These are phyloP conservation scores for Scelioninae gen. 1 DNA, from an alignment of 2,888 invertebrate genomes.

Conservation along the genomic window DNA sequence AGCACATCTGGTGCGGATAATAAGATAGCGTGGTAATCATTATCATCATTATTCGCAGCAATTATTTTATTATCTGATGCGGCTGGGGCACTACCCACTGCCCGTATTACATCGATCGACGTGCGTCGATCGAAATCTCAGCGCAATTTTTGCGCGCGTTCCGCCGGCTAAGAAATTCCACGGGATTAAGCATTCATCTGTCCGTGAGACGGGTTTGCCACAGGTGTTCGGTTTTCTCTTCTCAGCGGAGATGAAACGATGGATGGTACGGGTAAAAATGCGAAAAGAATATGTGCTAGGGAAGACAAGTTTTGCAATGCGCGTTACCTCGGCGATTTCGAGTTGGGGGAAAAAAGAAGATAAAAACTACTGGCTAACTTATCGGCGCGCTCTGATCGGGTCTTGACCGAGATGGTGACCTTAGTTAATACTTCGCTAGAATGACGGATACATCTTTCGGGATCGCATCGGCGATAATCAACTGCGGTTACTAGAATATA, in stretches of 20 bases:
- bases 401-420: slow-evolving; percentile 67
- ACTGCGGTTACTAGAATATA: slow-evolving; percentile 50
- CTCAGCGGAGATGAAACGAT: slow-evolving; percentile 64
- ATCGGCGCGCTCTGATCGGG: slow-evolving; percentile 63
- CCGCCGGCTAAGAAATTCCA: slow-evolving; percentile 67
- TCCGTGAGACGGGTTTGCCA: slow-evolving; percentile 69
- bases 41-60: slow-evolving; percentile 70
- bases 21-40: slow-evolving; percentile 69
- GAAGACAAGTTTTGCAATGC: slow-evolving; percentile 69
- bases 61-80: slow-evolving; percentile 72
- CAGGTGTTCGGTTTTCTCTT: slow-evolving; percentile 67
- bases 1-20: slow-evolving; percentile 71
- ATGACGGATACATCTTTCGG: slow-evolving; percentile 66
- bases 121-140: slow-evolving; percentile 67
- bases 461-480: slow-evolving; percentile 56
- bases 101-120: slow-evolving; percentile 70
- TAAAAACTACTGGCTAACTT: slow-evolving; percentile 30
- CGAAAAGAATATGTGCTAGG: slow-evolving; percentile 58
- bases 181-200: slow-evolving; percentile 69
- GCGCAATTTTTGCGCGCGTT: slow-evolving; percentile 58
- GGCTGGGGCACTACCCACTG: slow-evolving; percentile 62
- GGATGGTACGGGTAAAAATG: slow-evolving; percentile 61
- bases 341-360: slow-evolving; percentile 39
- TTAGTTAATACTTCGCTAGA: slow-evolving; percentile 60
- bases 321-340: slow-evolving; percentile 60